Evolutionary conservation across 2,113 vertebrate genomes (phyloP).

Genomic region (Microtus oregoni): DNA sequence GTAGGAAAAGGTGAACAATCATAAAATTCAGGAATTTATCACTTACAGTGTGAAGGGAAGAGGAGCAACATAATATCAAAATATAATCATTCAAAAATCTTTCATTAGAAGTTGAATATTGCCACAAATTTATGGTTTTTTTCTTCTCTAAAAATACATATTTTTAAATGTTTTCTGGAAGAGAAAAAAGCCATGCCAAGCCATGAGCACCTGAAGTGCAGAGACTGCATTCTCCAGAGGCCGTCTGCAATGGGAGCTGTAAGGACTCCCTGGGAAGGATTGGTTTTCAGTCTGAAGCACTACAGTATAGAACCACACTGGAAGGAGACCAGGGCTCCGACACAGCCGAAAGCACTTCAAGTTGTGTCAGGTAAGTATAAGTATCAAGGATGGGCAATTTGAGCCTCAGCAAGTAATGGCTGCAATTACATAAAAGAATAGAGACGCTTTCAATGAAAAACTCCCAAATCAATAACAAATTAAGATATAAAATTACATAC

Average conservation of each 20-base stretch:
- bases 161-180: constrained; percentile 9
- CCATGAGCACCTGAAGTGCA: background rate
- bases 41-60: background rate
- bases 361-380: background rate
- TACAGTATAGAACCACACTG: background rate
- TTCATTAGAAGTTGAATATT: background rate
- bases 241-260: background rate
- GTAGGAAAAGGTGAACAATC: background rate
- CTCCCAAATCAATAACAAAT: background rate
- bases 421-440: constrained; percentile 7
- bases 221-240: background rate
- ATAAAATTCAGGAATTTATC: background rate
- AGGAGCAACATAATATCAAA: background rate
- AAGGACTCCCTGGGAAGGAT: background rate
- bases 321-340: background rate
- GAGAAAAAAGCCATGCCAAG: constrained; percentile 14
- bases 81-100: constrained; percentile 2
- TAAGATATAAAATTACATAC: constrained; percentile 38
- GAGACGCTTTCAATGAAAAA: background rate
- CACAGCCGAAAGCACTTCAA: background rate
- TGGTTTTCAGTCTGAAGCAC: background rate
- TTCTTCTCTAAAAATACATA: constrained; percentile 5
- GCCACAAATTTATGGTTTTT: background rate
- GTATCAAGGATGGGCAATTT: background rate
- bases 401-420: background rate